Evolutionary conservation across 2,888 invertebrate genomes (phyloP).

Genomic region (Conops quadrifasciatus): DNA sequence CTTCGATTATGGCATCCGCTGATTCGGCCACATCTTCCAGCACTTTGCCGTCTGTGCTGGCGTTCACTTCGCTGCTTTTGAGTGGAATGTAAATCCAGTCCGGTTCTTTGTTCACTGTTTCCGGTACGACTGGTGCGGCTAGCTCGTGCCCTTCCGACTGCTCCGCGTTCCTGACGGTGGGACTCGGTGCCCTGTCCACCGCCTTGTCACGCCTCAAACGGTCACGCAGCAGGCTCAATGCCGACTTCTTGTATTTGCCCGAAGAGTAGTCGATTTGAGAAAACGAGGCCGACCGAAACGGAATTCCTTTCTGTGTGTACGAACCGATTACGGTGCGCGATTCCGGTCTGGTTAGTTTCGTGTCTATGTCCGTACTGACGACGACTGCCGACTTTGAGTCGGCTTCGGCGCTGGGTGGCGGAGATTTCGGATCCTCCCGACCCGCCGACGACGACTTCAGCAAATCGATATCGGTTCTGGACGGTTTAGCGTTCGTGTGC

Average conservation of each 20-base stretch:
- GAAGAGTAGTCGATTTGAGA: conserved; percentile 83
- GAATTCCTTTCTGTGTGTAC: conserved; percentile 74
- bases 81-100: conserved; percentile 58
- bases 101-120: conserved; percentile 45
- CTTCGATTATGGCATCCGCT: conserved; percentile 58
- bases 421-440: conserved; percentile 57
- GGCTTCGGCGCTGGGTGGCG: conserved; percentile 44
- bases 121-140: conserved; percentile 28
- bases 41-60: conserved; percentile 54
- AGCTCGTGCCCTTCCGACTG: conserved; percentile 20
- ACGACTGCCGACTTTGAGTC: conserved; percentile 14
- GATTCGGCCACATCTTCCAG: conserved; percentile 57
- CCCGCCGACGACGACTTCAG: conserved; percentile 43
- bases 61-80: conserved; percentile 54
- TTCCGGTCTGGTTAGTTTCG: conserved; percentile 69
- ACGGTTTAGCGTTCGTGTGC: conserved; percentile 59
- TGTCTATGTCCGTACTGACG: conserved; percentile 57
- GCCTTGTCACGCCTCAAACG: conserved; percentile 59
- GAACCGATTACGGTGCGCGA: conserved; percentile 71
- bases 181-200: conserved; percentile 52
- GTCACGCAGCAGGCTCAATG: conserved; percentile 60
- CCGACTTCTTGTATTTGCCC: conserved; percentile 69
- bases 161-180: conserved; percentile 38
- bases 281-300: conserved; percentile 85
- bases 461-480: conserved; percentile 58